Evolutionary conservation across 2,888 invertebrate genomes (phyloP).

Genomic region (Mongoloraphidia duomilia): DNA sequence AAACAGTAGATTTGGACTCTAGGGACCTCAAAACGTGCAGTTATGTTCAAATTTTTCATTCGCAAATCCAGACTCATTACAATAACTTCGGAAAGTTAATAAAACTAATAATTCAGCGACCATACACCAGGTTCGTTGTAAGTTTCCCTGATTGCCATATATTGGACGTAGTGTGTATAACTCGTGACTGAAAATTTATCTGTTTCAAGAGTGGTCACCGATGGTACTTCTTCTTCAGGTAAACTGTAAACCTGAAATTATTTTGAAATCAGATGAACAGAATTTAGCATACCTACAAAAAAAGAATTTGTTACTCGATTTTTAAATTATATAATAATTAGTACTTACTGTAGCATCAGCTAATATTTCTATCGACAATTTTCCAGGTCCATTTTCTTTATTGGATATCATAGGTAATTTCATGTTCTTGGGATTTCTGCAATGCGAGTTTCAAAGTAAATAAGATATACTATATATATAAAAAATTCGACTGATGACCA

Average conservation of each 20-base stretch:
- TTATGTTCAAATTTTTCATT: too few relatives aligned
- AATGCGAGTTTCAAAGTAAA: slow-evolving; percentile 1
- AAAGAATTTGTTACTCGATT: background rate
- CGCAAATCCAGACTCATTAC: too few relatives aligned
- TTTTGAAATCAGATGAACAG: background rate
- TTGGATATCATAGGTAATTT: slow-evolving; percentile 47
- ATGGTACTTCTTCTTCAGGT: slow-evolving; percentile 54
- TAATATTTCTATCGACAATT: slow-evolving; percentile 36
- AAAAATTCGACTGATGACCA: too few relatives aligned
- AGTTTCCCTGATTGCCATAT: slow-evolving; percentile 35
- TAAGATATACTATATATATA: too few relatives aligned
- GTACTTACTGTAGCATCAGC: slow-evolving; percentile 35
- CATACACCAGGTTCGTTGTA: slow-evolving; percentile 48
- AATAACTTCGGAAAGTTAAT: too few relatives aligned
- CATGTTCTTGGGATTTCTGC: slow-evolving; percentile 30
- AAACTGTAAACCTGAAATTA: slow-evolving; percentile 41
- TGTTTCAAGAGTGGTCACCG: slow-evolving; percentile 46
- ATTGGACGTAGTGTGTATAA: slow-evolving; percentile 34
- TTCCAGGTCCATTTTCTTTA: slow-evolving; percentile 45
- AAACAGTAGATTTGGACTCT: too few relatives aligned
- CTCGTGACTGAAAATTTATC: slow-evolving; percentile 43
- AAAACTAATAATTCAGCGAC: background rate
- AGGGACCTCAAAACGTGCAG: too few relatives aligned
- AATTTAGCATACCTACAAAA: background rate
- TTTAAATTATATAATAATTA: background rate